A percentile compares a stretch with the other conserved stretches of the same genome.
Evolutionary conservation across 2,888 invertebrate species (phyloP).

Genomic region (Oithona nana): DNA sequence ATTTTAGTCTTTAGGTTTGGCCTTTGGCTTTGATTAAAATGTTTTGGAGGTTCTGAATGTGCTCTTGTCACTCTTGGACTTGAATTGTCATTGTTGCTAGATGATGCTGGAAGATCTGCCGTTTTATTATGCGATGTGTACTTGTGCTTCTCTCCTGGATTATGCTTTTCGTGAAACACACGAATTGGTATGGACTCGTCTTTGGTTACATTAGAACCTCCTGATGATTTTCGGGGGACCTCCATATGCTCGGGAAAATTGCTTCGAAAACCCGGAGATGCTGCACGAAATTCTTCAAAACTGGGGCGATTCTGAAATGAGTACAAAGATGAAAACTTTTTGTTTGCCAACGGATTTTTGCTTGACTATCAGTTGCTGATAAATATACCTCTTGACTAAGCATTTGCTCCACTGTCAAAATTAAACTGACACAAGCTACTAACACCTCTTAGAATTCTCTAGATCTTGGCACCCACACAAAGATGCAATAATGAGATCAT

Average conservation of each 20-base stretch:
- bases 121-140: background rate
- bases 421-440: no score
- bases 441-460: no score
- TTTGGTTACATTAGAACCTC: background rate
- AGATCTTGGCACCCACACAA: no score
- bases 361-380: no score
- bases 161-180: slow-evolving; percentile 6
- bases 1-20: background rate
- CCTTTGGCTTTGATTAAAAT: background rate
- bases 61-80: slow-evolving; percentile 1
- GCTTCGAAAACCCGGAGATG: background rate
- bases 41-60: slow-evolving; percentile 10
- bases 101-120: background rate
- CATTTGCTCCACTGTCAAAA: no score
- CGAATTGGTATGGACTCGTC: slow-evolving; percentile 10
- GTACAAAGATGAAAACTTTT: background rate
- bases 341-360: no score
- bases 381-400: no score
- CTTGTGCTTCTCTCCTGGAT: background rate
- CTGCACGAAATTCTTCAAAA: background rate
- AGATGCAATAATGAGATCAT: no score
- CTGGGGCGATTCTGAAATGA: background rate
- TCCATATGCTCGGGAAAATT: background rate
- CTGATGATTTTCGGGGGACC: background rate
- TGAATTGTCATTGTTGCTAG: background rate